Evolutionary conservation across 2,113 vertebrate species (phyloP).

Genomic region (Platysternon megacephalum): DNA sequence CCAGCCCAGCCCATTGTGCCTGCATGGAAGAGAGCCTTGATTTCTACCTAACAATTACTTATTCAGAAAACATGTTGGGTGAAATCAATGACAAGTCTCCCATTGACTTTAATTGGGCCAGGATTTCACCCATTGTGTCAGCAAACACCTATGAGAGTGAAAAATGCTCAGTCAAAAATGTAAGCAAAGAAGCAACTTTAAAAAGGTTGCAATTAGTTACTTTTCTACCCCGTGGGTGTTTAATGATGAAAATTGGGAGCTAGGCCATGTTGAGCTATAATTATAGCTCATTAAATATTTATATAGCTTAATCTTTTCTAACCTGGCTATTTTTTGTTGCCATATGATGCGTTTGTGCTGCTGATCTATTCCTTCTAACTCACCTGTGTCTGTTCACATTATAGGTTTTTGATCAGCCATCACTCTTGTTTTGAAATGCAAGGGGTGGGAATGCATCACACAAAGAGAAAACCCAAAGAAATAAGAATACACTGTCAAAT

Average conservation of each 20-base stretch:
- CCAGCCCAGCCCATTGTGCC: background rate
- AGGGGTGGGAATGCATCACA: background rate
- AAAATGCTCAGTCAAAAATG: conserved; percentile 23
- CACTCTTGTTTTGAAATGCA: background rate
- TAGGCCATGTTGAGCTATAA: conserved; percentile 11
- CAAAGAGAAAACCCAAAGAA: background rate
- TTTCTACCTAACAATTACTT: background rate
- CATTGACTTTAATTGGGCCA: background rate
- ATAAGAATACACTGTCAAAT: conserved; percentile 6
- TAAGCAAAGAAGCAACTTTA: background rate
- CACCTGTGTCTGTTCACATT: background rate
- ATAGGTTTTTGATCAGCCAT: background rate
- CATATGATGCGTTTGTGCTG: background rate
- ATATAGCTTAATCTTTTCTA: conserved; percentile 41
- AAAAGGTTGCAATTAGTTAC: conserved; percentile 22
- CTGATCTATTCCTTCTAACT: conserved; percentile 14
- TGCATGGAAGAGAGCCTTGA: fast-evolving
- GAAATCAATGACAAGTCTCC: background rate
- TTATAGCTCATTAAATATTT: conserved; percentile 68
- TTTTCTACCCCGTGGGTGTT: conserved; percentile 27
- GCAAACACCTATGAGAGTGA: background rate
- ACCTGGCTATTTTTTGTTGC: conserved; percentile 4
- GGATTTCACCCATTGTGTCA: background rate
- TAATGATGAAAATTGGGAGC: conserved; percentile 37
- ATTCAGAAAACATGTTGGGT: background rate